These are phyloP conservation scores for Ostrea edulis DNA, from an alignment of 1,140 invertebrate genomes.

Conservation along the genomic window DNA sequence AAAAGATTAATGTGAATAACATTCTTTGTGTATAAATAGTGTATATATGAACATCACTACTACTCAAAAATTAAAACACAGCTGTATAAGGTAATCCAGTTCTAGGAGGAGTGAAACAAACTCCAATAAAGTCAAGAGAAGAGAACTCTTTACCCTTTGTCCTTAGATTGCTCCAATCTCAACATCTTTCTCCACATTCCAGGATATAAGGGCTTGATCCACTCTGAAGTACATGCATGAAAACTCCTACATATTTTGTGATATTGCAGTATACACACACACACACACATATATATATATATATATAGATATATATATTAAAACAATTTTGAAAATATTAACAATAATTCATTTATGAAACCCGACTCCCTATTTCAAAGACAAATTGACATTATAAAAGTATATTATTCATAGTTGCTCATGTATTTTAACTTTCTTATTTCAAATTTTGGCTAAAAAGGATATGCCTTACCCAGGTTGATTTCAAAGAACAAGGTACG, in stretches of 20 bases:
- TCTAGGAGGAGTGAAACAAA: not conserved
- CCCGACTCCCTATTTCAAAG: too few species aligned
- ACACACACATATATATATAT: too few species aligned
- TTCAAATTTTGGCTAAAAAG: not conserved
- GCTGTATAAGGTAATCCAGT: not conserved
- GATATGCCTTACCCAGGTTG: constrained; percentile 71
- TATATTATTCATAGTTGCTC: too few species aligned
- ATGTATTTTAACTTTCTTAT: not conserved
- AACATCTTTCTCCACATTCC: constrained; percentile 87
- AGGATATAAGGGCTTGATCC: constrained; percentile 84
- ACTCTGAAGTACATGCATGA: constrained; percentile 76
- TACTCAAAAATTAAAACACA: not conserved
- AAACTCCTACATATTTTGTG: not conserved
- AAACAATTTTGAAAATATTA: too few species aligned
- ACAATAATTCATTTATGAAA: too few species aligned
- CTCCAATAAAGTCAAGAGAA: not conserved
- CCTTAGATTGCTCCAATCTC: constrained; percentile 85
- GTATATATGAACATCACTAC: not conserved
- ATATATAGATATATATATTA: too few species aligned
- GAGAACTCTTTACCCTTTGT: constrained; percentile 82
- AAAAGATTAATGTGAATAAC: not conserved
- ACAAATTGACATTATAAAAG: too few species aligned
- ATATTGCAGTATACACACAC: not conserved
- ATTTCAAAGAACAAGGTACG: too few species aligned
- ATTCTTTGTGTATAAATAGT: not conserved